A percentile compares a stretch with the other conserved stretches of the same genome.
Evolutionary conservation across 2,113 vertebrate species (phyloP).

Genomic region (Hemiscyllium ocellatum): DNA sequence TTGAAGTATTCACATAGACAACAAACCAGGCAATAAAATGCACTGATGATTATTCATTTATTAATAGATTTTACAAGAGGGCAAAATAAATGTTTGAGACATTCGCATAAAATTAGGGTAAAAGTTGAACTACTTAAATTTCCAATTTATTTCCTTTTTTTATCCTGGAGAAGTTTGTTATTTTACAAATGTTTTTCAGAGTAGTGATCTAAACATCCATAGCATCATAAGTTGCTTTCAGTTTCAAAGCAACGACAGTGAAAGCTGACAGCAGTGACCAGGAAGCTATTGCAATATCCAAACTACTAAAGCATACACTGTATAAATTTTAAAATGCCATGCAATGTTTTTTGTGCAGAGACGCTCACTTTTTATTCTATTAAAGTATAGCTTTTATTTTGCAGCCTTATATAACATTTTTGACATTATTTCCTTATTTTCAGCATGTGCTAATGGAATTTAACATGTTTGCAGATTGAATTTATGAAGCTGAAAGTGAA

Average conservation of each 20-base stretch:
- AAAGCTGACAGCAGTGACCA: neutral
- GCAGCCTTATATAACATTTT: neutral
- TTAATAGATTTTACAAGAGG: neutral
- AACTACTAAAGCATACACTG: neutral
- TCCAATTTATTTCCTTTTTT: neutral
- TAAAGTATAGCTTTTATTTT: neutral
- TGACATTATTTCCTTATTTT: neutral
- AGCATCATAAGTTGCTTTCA: too few species aligned
- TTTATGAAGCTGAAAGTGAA: slow-evolving; percentile 59
- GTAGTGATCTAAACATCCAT: neutral
- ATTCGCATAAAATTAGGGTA: neutral
- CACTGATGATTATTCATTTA: neutral
- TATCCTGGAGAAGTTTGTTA: neutral
- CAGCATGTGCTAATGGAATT: neutral
- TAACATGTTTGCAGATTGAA: slow-evolving; percentile 40
- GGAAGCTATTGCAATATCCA: neutral
- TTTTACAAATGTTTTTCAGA: neutral
- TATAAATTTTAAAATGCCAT: neutral
- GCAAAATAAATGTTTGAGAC: too few species aligned
- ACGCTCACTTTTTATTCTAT: neutral
- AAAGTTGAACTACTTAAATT: neutral
- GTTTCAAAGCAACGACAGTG: neutral
- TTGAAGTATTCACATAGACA: neutral
- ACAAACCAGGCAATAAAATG: neutral
- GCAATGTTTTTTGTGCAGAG: neutral